phyloP scores from a whole-genome alignment of 2,888 invertebrate species.

The Lingula anatina region DNA sequence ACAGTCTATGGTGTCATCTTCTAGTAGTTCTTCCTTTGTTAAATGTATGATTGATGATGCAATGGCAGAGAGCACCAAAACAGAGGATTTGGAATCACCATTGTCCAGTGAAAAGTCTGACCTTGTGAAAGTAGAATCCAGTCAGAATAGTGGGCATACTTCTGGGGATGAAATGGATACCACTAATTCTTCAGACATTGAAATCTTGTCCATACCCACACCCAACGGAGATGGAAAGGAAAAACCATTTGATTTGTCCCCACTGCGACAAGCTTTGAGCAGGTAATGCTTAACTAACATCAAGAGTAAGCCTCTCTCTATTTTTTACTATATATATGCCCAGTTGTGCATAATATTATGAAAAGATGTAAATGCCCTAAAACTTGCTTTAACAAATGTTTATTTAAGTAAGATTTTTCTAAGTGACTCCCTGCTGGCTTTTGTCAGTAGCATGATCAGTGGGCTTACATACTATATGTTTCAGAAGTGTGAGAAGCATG shows the following conservation, averaged over 20 bases:
- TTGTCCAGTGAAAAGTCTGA: slow-evolving; percentile 53
- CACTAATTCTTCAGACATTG: slow-evolving; percentile 88
- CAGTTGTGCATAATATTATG: too few relatives aligned
- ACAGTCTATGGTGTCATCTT: slow-evolving; percentile 12
- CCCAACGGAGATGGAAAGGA: slow-evolving; percentile 38
- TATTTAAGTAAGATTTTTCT: too few relatives aligned
- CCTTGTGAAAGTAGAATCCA: slow-evolving; percentile 76
- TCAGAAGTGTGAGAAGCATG: too few relatives aligned
- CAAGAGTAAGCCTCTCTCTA: too few relatives aligned
- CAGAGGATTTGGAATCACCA: slow-evolving; percentile 30
- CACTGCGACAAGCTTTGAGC: slow-evolving; percentile 41
- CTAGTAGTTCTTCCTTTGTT: slow-evolving; percentile 36
- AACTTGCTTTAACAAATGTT: too few relatives aligned
- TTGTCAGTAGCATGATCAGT: too few relatives aligned
- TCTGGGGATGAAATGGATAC: slow-evolving; percentile 83
- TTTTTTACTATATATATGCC: too few relatives aligned
- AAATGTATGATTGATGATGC: slow-evolving; percentile 63
- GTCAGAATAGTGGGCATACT: slow-evolving; percentile 72
- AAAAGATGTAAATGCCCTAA: too few relatives aligned
- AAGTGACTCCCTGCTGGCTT: too few relatives aligned
- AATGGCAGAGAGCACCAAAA: slow-evolving; percentile 59
- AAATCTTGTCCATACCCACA: slow-evolving; percentile 73
- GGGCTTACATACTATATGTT: too few relatives aligned
- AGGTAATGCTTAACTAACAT: too few relatives aligned
- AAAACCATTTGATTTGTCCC: slow-evolving; percentile 31